These are phyloP conservation scores for Polydrusus pterygomalis DNA, from an alignment of 2,888 invertebrate genomes.

Conservation along the genomic window DNA sequence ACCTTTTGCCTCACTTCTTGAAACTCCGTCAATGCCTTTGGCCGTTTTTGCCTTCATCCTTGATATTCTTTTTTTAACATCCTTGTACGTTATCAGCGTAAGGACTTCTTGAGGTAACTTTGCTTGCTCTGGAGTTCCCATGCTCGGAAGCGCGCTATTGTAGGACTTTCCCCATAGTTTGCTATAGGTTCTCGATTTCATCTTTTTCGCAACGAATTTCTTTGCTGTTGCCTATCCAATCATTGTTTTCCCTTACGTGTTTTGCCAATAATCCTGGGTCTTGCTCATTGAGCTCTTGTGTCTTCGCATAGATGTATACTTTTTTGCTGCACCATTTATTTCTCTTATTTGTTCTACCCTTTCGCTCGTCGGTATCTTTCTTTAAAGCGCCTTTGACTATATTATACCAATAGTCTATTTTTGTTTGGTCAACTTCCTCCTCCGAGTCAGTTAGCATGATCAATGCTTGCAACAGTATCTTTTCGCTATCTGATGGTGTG, in stretches of 20 bases:
- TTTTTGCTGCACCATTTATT: slow-evolving; percentile 37
- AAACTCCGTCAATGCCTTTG: slow-evolving; percentile 47
- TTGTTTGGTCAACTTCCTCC: not conserved
- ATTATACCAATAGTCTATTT: not conserved
- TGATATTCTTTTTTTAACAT: slow-evolving; percentile 53
- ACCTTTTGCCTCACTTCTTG: slow-evolving; percentile 59
- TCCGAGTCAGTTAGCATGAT: too few relatives aligned
- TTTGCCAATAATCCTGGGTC: slow-evolving; percentile 59
- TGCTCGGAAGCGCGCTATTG: slow-evolving; percentile 55
- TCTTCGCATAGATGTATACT: slow-evolving; percentile 60
- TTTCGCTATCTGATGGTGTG: too few relatives aligned
- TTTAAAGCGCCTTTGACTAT: not conserved
- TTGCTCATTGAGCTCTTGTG: slow-evolving; percentile 63
- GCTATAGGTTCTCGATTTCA: too few relatives aligned
- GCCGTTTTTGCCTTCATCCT: slow-evolving; percentile 53
- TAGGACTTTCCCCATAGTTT: slow-evolving; percentile 60
- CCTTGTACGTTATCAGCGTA: slow-evolving; percentile 19
- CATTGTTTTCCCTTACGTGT: slow-evolving; percentile 58
- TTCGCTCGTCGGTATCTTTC: not conserved
- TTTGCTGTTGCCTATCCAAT: slow-evolving; percentile 51
- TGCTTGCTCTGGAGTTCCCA: slow-evolving; percentile 41
- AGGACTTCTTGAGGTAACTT: slow-evolving; percentile 9
- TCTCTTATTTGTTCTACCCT: too few relatives aligned
- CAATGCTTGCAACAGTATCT: too few relatives aligned
- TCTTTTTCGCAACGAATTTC: too few relatives aligned